Percentiles rank a stretch among this genome's conserved stretches.
Conservation (phyloP, 2,797 vertebrate genomes). For the Pelodytes ibericus region DNA sequence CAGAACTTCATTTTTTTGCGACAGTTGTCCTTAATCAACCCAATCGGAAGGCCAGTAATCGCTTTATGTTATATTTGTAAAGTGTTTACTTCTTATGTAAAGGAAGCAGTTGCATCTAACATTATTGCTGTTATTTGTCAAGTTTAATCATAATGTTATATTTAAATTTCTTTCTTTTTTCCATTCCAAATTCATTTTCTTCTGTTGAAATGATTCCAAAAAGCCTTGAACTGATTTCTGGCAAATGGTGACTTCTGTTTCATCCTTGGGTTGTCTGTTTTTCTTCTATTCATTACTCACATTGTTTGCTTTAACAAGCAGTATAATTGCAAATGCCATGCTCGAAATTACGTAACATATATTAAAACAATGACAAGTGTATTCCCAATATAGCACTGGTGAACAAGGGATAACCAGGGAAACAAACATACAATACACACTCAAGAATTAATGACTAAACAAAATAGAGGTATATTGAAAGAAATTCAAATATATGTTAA, state of each 20-base stretch:
- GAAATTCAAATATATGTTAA: too few relatives aligned
- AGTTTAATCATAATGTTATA: background rate
- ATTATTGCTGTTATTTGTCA: background rate
- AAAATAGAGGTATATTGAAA: background rate
- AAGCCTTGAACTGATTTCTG: background rate
- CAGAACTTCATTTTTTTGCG: too few relatives aligned
- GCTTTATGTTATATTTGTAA: too few relatives aligned
- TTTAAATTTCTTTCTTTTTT: background rate
- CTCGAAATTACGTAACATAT: background rate
- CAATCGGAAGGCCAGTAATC: too few relatives aligned
- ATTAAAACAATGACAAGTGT: background rate
- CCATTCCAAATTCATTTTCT: background rate
- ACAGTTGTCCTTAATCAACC: too few relatives aligned
- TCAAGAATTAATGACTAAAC: background rate
- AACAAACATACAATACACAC: background rate
- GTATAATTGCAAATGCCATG: background rate
- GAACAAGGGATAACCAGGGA: background rate
- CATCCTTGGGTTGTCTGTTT: background rate
- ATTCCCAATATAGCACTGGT: background rate
- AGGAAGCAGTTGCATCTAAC: too few relatives aligned
- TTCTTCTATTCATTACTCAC: background rate
- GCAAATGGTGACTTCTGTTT: background rate
- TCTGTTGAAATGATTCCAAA: background rate
- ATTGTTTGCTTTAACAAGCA: conserved; percentile 5
- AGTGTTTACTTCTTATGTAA: too few relatives aligned